A percentile compares a stretch with the other conserved stretches of the same genome.
Conservation (phyloP, 2,797 vertebrate genomes). For the Tragopan temminckii region DNA sequence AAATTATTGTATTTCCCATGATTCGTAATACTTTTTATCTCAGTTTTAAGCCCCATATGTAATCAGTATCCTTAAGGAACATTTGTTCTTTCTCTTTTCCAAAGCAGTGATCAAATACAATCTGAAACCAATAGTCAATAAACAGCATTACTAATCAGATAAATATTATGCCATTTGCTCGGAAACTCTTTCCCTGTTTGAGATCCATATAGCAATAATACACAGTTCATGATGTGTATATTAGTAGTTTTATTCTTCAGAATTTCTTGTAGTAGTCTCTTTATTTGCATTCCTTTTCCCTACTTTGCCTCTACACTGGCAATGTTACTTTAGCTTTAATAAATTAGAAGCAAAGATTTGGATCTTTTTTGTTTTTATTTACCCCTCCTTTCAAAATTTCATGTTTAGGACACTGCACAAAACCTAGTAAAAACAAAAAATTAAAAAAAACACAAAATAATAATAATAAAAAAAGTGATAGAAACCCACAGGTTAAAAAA, state of each 20-base stretch:
- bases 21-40: background rate
- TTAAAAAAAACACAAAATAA: background rate
- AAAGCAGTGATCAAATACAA: background rate
- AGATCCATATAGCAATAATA: background rate
- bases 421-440: background rate
- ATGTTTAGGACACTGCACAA: background rate
- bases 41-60: background rate
- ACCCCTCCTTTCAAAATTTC: background rate
- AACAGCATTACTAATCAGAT: background rate
- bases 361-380: rapidly evolving
- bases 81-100: background rate
- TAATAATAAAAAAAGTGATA: background rate
- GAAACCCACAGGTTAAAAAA: no score
- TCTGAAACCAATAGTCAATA: background rate
- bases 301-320: background rate
- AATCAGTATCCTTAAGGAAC: background rate
- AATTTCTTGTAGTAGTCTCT: background rate
- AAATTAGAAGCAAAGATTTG: background rate
- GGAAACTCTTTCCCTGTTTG: background rate
- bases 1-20: background rate
- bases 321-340: background rate
- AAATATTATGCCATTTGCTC: background rate
- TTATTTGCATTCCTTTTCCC: background rate
- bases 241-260: background rate
- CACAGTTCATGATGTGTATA: background rate